phyloP scores from a whole-genome alignment of 2,113 vertebrate species.

The Pollimyrus isidori region DNA sequence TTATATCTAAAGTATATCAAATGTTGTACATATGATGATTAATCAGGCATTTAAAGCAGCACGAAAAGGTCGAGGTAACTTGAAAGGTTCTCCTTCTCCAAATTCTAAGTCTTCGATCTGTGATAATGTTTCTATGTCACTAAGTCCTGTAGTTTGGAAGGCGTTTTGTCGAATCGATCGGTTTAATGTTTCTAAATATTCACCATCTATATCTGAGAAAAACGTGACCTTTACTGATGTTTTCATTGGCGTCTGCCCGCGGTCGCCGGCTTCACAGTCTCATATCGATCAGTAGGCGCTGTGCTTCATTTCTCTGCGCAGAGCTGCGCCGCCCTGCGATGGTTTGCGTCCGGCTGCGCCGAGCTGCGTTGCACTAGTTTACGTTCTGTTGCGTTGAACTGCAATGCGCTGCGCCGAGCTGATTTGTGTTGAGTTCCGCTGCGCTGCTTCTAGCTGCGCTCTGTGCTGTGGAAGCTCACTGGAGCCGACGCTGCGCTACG shows the following conservation, averaged over 20 bases:
- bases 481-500: neutral
- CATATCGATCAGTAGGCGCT: neutral
- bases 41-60: neutral
- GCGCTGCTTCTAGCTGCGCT: neutral
- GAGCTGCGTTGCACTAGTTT: neutral
- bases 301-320: neutral
- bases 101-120: neutral
- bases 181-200: neutral
- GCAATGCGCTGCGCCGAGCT: neutral
- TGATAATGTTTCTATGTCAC: neutral
- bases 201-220: neutral
- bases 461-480: neutral
- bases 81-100: neutral
- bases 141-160: neutral
- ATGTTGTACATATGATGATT: neutral
- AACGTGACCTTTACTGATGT: conserved; percentile 3
- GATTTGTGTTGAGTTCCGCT: neutral
- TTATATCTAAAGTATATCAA: neutral
- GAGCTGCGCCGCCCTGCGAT: neutral
- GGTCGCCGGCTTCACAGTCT: neutral
- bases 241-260: neutral
- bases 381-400: neutral
- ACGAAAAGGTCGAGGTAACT: neutral
- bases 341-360: neutral
- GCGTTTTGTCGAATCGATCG: neutral